These are phyloP conservation scores for Thymelicus sylvestris DNA, from an alignment of 2,888 invertebrate genomes.

Conservation along the genomic window DNA sequence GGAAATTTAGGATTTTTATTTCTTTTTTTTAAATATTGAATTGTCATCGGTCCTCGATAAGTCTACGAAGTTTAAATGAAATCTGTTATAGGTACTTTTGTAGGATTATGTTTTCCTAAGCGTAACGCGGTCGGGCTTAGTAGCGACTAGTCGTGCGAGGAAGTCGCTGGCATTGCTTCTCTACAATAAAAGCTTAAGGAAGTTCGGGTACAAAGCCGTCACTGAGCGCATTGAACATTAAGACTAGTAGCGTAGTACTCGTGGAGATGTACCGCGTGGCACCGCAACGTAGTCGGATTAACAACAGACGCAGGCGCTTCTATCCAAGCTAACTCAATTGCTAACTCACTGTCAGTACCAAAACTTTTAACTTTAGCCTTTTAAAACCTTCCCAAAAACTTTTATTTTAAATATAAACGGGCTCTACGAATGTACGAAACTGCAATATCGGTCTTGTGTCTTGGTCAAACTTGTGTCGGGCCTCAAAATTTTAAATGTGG, in stretches of 20 bases:
- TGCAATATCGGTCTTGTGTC: conserved; percentile 74
- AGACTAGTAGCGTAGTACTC: neutral
- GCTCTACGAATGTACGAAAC: conserved; percentile 68
- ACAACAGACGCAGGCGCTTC: conserved; percentile 17
- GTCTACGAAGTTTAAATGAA: too few relatives aligned
- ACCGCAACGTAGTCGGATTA: conserved; percentile 27
- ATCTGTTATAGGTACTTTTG: too few relatives aligned
- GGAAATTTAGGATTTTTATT: too few relatives aligned
- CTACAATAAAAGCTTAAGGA: conserved; percentile 4
- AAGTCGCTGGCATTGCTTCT: neutral
- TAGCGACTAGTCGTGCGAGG: too few relatives aligned
- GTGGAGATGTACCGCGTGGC: neutral
- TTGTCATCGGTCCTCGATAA: too few relatives aligned
- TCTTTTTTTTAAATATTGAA: too few relatives aligned
- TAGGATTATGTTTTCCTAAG: too few relatives aligned
- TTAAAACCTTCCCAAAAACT: conserved; percentile 9
- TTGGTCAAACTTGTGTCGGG: conserved; percentile 38
- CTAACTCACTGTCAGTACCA: conserved; percentile 21
- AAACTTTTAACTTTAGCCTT: conserved; percentile 27
- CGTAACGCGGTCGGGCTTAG: too few relatives aligned
- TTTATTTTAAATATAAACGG: neutral
- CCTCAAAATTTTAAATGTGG: neutral
- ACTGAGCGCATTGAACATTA: conserved; percentile 12
- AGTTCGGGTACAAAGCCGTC: conserved; percentile 20
- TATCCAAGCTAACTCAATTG: conserved; percentile 28